Evolutionary conservation across 2,113 vertebrate genomes (phyloP).

Genomic region (Thamnaconus septentrionalis): DNA sequence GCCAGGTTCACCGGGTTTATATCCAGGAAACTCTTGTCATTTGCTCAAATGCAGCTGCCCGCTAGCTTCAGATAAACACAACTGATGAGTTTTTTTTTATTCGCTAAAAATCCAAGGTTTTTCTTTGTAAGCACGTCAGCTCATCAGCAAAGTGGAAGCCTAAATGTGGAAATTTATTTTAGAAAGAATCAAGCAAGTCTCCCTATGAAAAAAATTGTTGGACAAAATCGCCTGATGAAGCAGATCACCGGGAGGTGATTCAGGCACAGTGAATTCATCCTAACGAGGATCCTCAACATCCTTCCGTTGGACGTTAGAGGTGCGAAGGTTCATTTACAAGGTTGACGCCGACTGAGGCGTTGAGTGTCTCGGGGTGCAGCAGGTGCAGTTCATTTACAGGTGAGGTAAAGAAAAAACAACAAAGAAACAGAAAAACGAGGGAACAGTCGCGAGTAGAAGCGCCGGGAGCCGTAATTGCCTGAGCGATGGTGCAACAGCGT

Average conservation of each 20-base stretch:
- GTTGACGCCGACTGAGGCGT: constrained; percentile 21
- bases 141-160: constrained; percentile 6
- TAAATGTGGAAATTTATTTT: constrained; percentile 28
- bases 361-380: constrained; percentile 43
- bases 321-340: constrained; percentile 73
- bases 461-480: constrained; percentile 71
- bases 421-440: background rate
- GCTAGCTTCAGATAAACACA: too few species aligned
- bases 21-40: too few species aligned
- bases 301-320: constrained; percentile 57
- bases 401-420: constrained; percentile 47
- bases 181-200: constrained; percentile 10
- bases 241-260: constrained; percentile 25
- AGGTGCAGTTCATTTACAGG: constrained; percentile 76
- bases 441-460: constrained; percentile 56
- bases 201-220: background rate
- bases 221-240: constrained; percentile 13
- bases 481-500: constrained; percentile 72
- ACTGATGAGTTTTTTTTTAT: too few species aligned
- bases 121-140: constrained; percentile 16
- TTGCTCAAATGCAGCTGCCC: too few species aligned
- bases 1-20: too few species aligned
- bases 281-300: constrained; percentile 64
- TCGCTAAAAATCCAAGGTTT: too few species aligned
- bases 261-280: constrained; percentile 66